phyloP scores from a whole-genome alignment of 2,888 invertebrate species.

The Callyntrura sp. region DNA sequence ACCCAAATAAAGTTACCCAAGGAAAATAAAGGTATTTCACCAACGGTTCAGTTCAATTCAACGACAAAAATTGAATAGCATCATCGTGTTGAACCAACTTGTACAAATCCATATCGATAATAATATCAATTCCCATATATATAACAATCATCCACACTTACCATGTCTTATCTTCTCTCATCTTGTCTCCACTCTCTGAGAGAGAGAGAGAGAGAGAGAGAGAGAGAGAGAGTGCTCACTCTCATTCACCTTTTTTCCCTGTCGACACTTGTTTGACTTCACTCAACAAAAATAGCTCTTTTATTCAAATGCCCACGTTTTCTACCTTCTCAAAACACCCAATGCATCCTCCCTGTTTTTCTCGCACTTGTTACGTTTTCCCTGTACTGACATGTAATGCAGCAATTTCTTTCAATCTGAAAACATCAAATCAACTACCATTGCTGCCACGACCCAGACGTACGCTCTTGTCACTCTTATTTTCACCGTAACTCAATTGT shows the following conservation, averaged over 20 bases:
- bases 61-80: not conserved
- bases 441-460: constrained; percentile 45
- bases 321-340: not conserved
- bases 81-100: not conserved
- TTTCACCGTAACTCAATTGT: constrained; percentile 61
- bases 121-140: constrained; percentile 32
- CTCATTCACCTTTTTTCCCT: constrained; percentile 30
- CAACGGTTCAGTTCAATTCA: not conserved
- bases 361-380: constrained; percentile 3
- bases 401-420: constrained; percentile 14
- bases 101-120: constrained; percentile 44
- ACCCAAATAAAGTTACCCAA: constrained; percentile 22
- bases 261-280: constrained; percentile 47
- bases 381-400: constrained; percentile 20
- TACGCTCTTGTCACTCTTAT: constrained; percentile 48
- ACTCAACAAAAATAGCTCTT: not conserved
- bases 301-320: too few species aligned
- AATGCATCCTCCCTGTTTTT: not conserved
- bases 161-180: not conserved
- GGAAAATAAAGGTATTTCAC: constrained; percentile 16
- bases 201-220: too few species aligned
- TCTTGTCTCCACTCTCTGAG: not conserved
- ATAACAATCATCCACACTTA: constrained; percentile 22
- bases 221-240: constrained; percentile 1
- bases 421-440: constrained; percentile 51